These are phyloP conservation scores for Cephalopholis sonnerati DNA, from an alignment of 2,113 vertebrate species.

Conservation along the genomic window DNA sequence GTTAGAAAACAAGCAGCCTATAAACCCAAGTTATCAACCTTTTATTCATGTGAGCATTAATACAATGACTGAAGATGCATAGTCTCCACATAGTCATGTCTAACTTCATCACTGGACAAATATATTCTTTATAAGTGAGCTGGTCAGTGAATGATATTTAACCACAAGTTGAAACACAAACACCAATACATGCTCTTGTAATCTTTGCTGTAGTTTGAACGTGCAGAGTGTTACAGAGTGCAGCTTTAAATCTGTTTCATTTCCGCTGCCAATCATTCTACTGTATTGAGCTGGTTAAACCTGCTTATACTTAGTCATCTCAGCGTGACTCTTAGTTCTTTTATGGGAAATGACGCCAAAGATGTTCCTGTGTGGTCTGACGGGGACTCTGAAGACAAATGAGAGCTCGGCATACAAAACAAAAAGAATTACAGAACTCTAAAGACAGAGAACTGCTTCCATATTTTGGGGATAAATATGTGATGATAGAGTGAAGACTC, in stretches of 20 bases:
- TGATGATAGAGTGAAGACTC: slow-evolving; percentile 55
- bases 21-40: background rate
- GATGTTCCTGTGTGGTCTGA: slow-evolving; percentile 59
- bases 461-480: slow-evolving; percentile 50
- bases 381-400: slow-evolving; percentile 42
- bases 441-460: slow-evolving; percentile 31
- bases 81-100: background rate
- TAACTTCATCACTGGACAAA: background rate
- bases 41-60: background rate
- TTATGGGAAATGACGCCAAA: slow-evolving; percentile 45
- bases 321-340: slow-evolving; percentile 13
- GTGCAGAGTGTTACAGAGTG: background rate
- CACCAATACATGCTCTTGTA: background rate
- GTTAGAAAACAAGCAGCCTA: background rate
- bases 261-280: slow-evolving; percentile 45
- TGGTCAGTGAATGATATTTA: background rate
- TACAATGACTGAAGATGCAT: background rate
- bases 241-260: slow-evolving; percentile 19
- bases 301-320: slow-evolving; percentile 37
- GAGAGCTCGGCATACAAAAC: slow-evolving; percentile 36
- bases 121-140: background rate
- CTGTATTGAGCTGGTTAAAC: slow-evolving; percentile 31
- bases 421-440: slow-evolving; percentile 27
- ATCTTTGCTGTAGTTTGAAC: background rate
- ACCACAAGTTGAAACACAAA: background rate